These are phyloP conservation scores for Meandrusa payeni DNA, from an alignment of 2,888 invertebrate species.

Conservation along the genomic window DNA sequence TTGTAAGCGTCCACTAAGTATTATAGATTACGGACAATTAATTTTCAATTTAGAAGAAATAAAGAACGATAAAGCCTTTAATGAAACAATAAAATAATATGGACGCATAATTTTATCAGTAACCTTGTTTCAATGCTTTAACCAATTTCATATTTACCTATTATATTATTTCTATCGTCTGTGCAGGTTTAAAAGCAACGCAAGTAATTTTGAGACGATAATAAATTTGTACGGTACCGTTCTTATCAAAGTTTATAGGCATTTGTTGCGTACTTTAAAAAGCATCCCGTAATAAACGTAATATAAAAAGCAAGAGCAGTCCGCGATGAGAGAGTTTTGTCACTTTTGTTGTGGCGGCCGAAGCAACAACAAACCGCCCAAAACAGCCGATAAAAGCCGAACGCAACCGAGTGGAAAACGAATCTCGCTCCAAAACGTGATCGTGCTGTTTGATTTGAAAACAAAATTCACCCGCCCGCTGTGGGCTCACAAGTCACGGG, in stretches of 20 bases:
- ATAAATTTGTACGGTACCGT: too few species aligned
- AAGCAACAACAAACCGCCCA: constrained; percentile 53
- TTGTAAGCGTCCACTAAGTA: too few species aligned
- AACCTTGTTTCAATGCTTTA: too few species aligned
- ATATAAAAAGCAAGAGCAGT: constrained; percentile 23
- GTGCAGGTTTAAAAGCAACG: too few species aligned
- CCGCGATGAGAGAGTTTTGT: constrained; percentile 34
- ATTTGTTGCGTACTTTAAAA: constrained; percentile 11
- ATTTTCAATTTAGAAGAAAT: too few species aligned
- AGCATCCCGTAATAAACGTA: constrained; percentile 13
- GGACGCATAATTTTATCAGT: too few species aligned
- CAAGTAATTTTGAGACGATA: too few species aligned
- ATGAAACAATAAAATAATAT: too few species aligned
- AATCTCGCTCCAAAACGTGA: constrained; percentile 73
- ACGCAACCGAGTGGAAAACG: constrained; percentile 57
- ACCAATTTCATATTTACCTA: too few species aligned
- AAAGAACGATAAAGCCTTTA: too few species aligned
- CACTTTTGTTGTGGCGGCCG: constrained; percentile 38
- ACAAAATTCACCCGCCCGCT: constrained; percentile 60
- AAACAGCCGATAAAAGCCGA: constrained; percentile 49
- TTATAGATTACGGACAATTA: too few species aligned
- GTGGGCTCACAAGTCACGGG: constrained; percentile 42
- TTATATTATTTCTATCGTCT: too few species aligned
- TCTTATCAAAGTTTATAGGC: not conserved
- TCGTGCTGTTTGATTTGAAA: constrained; percentile 74